Evolutionary conservation across 2,888 invertebrate species (phyloP), one percentile per base, ranked within the genome.

Genomic region (Altica lythri): DNA sequence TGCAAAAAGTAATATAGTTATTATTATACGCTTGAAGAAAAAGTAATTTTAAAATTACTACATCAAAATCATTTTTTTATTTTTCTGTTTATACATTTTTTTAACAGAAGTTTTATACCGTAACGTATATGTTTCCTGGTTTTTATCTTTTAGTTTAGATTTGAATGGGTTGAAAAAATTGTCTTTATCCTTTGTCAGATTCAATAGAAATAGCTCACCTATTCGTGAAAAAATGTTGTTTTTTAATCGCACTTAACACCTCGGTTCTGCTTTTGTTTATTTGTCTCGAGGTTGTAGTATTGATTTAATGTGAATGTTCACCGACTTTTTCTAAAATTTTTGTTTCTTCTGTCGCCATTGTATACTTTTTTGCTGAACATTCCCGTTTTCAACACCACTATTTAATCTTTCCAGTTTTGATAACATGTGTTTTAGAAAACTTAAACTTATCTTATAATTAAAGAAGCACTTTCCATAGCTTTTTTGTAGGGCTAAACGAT

Each of bases 331-430:
- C 29, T n/a, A 29, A 6, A 29, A 29, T 29, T 29, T 4, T 29
- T 29, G 29, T 29, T 29, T 29, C 29, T n/a, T 29, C 9, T 29
- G 29, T 29, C 29, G 29, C n/a, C 29, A 29, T 29, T 29, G 29
- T 29, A 10, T 29, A 29, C n/a, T n/a, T 2, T 29, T 29, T 29
- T 6, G 29, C 4, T n/a, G n/a, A n/a, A 29, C 29, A 29, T 29
- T 29, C 29, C 9, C n/a, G 29, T 29, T 29, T 29, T n/a, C 29
- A 29, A 29, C 29, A 4, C n/a, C 29, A 10, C n/a, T 10, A 29
- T 4, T 10, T 29, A 29, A 29, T 29, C n/a, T 29, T 29, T n/a
- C 29, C 29, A 10, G 29, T 29, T 29, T 29, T 29, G 29, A 6
- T 29, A 29, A 29, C n/a, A n/a, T 29, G n/a, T n/a, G 29, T 10